These are phyloP conservation scores for Paragorgia papillata DNA, from an alignment of 92 coral and sea anemone species.

Conservation along the genomic window DNA sequence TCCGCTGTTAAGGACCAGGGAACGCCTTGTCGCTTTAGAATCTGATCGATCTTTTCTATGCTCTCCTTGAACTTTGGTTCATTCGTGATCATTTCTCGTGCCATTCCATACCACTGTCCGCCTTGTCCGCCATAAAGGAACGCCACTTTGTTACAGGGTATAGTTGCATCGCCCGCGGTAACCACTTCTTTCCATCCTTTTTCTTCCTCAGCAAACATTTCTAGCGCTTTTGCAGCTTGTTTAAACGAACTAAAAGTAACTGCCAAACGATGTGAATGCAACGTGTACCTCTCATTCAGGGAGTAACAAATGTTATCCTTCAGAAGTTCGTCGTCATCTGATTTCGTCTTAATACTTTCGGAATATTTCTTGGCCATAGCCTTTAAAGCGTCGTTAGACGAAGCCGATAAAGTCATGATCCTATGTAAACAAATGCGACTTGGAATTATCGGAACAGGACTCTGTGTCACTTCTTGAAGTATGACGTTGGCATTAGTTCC, in stretches of 20 bases:
- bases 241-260: constrained; percentile 42
- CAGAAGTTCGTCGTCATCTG: constrained; percentile 25
- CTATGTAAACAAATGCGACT: neutral
- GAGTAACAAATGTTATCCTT: constrained; percentile 58
- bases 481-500: constrained; percentile 66
- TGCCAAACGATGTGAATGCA: constrained; percentile 58
- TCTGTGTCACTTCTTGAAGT: constrained; percentile 37
- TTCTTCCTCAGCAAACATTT: constrained; percentile 33
- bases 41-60: too few species aligned
- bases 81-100: too few species aligned
- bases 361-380: constrained; percentile 44
- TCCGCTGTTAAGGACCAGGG: too few species aligned
- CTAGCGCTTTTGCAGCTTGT: constrained; percentile 48
- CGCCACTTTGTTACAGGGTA: too few species aligned
- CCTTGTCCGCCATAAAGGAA: too few species aligned
- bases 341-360: constrained; percentile 31
- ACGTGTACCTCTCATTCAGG: constrained; percentile 59
- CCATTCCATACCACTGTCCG: too few species aligned
- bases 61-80: too few species aligned
- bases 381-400: constrained; percentile 46
- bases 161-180: neutral
- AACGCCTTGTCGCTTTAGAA: too few species aligned
- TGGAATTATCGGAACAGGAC: neutral
- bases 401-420: constrained; percentile 61
- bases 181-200: constrained; percentile 58